These are phyloP conservation scores for Drosophila bifasciata DNA, from an alignment of 1,140 invertebrate species.

Conservation along the genomic window DNA sequence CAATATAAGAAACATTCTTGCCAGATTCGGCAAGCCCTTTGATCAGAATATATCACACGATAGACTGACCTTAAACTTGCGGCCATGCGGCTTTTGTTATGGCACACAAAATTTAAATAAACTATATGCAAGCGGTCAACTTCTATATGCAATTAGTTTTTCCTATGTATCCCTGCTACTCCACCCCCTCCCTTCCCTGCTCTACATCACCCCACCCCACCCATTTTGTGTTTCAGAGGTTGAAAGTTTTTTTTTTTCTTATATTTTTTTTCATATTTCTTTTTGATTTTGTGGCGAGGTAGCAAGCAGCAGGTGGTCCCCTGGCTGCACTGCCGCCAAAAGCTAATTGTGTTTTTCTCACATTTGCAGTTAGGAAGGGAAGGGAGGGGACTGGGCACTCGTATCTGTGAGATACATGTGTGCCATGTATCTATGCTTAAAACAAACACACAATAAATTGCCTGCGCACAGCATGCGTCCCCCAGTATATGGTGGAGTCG, in stretches of 20 bases:
- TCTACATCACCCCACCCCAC: neutral
- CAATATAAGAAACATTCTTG: too few species aligned
- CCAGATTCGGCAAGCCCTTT: too few species aligned
- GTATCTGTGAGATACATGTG: slow-evolving; percentile 67
- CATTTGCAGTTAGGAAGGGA: slow-evolving; percentile 66
- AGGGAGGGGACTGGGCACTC: slow-evolving; percentile 4
- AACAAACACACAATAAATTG: slow-evolving; percentile 83
- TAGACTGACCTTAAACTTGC: slow-evolving; percentile 78
- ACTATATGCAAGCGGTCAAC: slow-evolving; percentile 68
- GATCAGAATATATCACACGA: slow-evolving; percentile 66
- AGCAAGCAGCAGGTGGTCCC: slow-evolving; percentile 71
- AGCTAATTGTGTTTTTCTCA: slow-evolving; percentile 82
- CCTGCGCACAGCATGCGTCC: slow-evolving; percentile 67
- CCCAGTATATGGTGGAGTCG: slow-evolving; percentile 37
- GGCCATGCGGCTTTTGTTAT: slow-evolving; percentile 72
- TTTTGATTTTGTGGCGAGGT: slow-evolving; percentile 55
- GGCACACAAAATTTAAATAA: slow-evolving; percentile 67
- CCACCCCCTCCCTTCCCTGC: slow-evolving; percentile 5
- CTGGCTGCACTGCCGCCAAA: slow-evolving; percentile 70
- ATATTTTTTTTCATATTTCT: slow-evolving; percentile 3
- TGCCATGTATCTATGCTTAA: slow-evolving; percentile 50
- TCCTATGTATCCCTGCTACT: slow-evolving; percentile 47
- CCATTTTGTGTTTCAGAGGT: slow-evolving; percentile 11
- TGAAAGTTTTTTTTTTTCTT: slow-evolving; percentile 64
- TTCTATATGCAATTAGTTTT: slow-evolving; percentile 79